Conservation (phyloP, 2,113 vertebrate genomes). For the Rhombomys opimus region DNA sequence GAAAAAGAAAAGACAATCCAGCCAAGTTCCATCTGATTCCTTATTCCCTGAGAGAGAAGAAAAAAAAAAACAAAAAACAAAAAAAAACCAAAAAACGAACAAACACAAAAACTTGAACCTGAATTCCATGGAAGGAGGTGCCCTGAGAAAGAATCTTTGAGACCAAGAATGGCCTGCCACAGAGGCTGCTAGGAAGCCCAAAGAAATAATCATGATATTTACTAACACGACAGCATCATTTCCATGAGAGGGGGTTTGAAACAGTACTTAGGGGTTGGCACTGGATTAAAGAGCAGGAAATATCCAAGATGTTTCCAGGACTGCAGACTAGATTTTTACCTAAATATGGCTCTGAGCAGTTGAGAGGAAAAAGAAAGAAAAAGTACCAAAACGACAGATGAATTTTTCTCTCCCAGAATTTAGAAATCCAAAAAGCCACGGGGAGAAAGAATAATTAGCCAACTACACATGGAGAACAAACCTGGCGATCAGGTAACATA, state of each 20-base stretch:
- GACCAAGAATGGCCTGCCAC: neutral
- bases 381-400: slow-evolving; percentile 32
- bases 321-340: slow-evolving; percentile 45
- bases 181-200: neutral
- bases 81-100: neutral
- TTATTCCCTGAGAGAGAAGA: neutral
- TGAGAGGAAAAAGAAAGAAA: neutral
- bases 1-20: neutral
- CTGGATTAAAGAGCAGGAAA: slow-evolving; percentile 58
- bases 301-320: slow-evolving; percentile 29
- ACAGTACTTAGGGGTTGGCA: neutral
- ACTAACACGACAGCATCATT: slow-evolving; percentile 17
- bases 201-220: neutral
- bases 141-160: neutral
- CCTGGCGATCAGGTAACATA: neutral
- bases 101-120: neutral
- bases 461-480: slow-evolving; percentile 12
- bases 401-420: slow-evolving; percentile 33
- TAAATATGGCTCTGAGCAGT: slow-evolving; percentile 31
- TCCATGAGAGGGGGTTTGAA: neutral
- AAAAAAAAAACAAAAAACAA: neutral
- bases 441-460: neutral
- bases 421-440: slow-evolving; percentile 10
- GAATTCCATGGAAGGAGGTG: neutral
- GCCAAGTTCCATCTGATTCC: neutral